Conservation (phyloP, 2,888 invertebrate species). For the Apamea sordens region DNA sequence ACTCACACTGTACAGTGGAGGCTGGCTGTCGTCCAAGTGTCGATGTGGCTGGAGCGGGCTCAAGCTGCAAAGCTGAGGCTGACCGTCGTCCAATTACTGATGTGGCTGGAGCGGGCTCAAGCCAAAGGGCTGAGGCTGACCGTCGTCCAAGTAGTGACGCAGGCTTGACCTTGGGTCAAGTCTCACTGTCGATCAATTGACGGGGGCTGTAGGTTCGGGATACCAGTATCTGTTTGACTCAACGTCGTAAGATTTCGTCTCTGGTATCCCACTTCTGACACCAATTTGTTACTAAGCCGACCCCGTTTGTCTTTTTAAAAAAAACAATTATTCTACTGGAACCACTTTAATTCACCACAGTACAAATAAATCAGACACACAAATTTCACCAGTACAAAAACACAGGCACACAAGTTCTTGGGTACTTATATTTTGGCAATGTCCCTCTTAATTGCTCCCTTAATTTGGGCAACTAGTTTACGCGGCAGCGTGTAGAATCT, state of each 20-base stretch:
- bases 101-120: neutral
- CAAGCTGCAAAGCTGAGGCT: neutral
- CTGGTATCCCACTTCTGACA: neutral
- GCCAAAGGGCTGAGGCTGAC: neutral
- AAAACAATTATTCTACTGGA: neutral
- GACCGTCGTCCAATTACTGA: neutral
- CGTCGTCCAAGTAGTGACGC: neutral
- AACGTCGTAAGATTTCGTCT: constrained; percentile 12
- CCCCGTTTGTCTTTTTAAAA: neutral
- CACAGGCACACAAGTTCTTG: no score
- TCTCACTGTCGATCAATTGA: neutral
- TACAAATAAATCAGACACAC: no score
- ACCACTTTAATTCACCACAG: neutral
- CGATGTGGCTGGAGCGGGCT: neutral
- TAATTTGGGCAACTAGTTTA: no score
- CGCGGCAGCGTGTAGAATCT: no score
- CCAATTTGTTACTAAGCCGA: no score
- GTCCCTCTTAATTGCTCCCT: no score
- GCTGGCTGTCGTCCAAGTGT: neutral
- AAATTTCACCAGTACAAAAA: no score
- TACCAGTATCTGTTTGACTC: constrained; percentile 4
- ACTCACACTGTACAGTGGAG: neutral
- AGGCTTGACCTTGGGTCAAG: neutral
- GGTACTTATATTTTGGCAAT: no score
- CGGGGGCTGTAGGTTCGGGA: neutral